Evolutionary conservation across 2,888 invertebrate species (phyloP).

Genomic region (Gymnocheta viridis): DNA sequence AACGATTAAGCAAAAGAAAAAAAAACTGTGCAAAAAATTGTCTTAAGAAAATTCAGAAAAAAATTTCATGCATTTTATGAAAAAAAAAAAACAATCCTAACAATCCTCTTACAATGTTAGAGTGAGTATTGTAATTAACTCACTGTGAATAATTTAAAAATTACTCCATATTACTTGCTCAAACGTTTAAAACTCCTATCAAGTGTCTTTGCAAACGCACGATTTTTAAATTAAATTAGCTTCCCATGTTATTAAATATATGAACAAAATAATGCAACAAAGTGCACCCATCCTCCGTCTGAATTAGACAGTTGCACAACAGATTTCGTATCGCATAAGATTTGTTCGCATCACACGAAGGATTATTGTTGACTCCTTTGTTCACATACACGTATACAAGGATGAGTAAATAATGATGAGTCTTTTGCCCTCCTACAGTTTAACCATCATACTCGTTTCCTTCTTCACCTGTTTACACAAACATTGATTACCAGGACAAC

Average conservation of each 20-base stretch:
- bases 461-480: neutral
- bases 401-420: slow-evolving; percentile 8
- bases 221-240: slow-evolving; percentile 61
- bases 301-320: slow-evolving; percentile 14
- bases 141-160: too few relatives aligned
- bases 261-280: neutral
- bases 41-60: too few relatives aligned
- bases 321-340: slow-evolving; percentile 40
- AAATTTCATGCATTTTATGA: too few relatives aligned
- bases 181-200: neutral
- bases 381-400: neutral
- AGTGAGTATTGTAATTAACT: too few relatives aligned
- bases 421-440: neutral
- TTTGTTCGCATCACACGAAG: slow-evolving; percentile 45
- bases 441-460: neutral
- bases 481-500: too few relatives aligned
- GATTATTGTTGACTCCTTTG: slow-evolving; percentile 47
- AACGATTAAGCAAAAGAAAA: too few relatives aligned
- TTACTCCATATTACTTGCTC: neutral
- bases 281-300: neutral
- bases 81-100: too few relatives aligned
- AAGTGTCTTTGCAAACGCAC: neutral
- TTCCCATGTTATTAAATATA: slow-evolving; percentile 31
- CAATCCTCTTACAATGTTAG: too few relatives aligned
- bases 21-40: too few relatives aligned